Conservation (phyloP, 2,113 vertebrate species). For the Lophius piscatorius region DNA sequence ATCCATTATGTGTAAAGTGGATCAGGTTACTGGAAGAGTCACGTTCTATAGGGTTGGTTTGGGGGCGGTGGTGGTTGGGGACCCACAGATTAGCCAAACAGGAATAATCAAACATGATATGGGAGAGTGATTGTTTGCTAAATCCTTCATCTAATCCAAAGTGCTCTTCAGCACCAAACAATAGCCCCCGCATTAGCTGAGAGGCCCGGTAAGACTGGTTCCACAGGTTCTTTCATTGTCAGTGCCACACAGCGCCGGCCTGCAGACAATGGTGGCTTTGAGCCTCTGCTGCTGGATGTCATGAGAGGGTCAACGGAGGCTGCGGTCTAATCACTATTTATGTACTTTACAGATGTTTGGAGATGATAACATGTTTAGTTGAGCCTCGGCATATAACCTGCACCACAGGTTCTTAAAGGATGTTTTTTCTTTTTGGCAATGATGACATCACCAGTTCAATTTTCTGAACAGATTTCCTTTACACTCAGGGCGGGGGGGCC, state of each 20-base stretch:
- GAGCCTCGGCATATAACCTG: constrained; percentile 27
- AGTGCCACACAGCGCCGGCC: constrained; percentile 53
- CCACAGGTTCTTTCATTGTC: constrained; percentile 67
- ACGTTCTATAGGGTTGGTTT: constrained; percentile 14
- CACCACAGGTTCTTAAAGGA: constrained; percentile 24
- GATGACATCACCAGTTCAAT: neutral
- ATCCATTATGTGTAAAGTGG: constrained; percentile 1
- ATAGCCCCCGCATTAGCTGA: constrained; percentile 58
- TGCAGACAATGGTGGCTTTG: constrained; percentile 76
- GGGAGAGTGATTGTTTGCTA: constrained; percentile 42
- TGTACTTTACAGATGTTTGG: constrained; percentile 62
- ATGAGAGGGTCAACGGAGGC: constrained; percentile 29
- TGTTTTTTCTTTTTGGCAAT: neutral
- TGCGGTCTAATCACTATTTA: constrained; percentile 55
- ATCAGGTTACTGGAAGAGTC: constrained; percentile 21
- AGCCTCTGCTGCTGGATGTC: constrained; percentile 38
- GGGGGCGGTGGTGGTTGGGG: constrained; percentile 3
- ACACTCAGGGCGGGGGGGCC: too few relatives aligned
- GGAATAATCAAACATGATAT: constrained; percentile 33
- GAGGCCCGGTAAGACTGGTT: constrained; percentile 76
- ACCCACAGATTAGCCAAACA: constrained; percentile 18
- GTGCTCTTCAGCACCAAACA: constrained; percentile 68
- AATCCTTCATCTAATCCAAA: constrained; percentile 53
- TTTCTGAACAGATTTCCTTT: too few relatives aligned
- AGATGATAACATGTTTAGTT: constrained; percentile 53